Percentiles rank a stretch among this genome's conserved stretches.
Conservation (phyloP, 2,888 invertebrate genomes). For the Frankliniella intonsa region DNA sequence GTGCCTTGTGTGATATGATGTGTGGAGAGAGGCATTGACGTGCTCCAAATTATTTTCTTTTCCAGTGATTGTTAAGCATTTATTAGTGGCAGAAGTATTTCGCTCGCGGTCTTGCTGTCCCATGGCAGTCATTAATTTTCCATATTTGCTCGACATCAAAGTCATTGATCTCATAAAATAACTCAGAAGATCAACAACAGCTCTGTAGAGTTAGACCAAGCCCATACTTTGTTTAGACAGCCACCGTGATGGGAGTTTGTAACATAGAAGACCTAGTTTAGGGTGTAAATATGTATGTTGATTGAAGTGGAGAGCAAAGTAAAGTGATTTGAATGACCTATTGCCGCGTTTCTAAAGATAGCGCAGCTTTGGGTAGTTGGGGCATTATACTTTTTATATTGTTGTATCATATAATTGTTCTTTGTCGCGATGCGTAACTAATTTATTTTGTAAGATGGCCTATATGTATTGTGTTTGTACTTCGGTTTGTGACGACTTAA, state of each 20-base stretch:
- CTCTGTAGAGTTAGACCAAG: neutral
- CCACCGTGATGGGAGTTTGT: constrained; percentile 11
- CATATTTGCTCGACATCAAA: neutral
- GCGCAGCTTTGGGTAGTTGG: constrained; percentile 13
- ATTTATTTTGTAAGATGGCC: constrained; percentile 24
- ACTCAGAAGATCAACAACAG: neutral
- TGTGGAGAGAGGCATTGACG: no score
- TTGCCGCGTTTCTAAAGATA: neutral
- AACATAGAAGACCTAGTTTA: neutral
- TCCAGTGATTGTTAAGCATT: no score
- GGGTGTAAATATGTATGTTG: neutral
- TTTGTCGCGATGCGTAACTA: constrained; percentile 4
- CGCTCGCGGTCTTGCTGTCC: no score
- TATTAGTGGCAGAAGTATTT: no score
- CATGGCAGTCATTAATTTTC: neutral
- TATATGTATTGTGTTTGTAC: constrained; percentile 14
- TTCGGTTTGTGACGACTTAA: constrained; percentile 22
- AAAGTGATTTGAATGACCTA: neutral
- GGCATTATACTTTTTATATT: constrained; percentile 26
- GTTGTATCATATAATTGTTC: constrained; percentile 22
- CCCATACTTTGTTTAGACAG: neutral
- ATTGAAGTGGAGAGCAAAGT: neutral
- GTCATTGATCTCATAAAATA: neutral
- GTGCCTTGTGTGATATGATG: no score
- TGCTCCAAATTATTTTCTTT: no score